Conservation (phyloP, 2,888 invertebrate species). For the Tiliacea aurago region DNA sequence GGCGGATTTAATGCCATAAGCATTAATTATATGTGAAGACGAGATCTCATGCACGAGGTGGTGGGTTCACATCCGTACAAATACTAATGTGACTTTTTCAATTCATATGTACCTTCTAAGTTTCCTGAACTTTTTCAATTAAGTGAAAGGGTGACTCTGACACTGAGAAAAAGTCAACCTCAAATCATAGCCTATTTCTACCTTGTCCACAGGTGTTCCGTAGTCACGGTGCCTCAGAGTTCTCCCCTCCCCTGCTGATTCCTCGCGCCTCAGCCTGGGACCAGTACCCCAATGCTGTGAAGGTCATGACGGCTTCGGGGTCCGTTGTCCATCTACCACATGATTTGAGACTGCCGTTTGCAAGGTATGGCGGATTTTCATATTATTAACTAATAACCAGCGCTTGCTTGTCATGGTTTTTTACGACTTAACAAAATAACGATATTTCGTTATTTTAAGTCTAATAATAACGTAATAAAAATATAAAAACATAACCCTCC, state of each 20-base stretch:
- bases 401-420: too few species aligned
- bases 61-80: too few species aligned
- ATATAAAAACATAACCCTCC: too few species aligned
- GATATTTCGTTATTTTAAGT: too few species aligned
- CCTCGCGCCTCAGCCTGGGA: constrained; percentile 93
- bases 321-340: constrained; percentile 96
- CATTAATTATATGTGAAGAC: too few species aligned
- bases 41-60: too few species aligned
- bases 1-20: too few species aligned
- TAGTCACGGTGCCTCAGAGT: constrained; percentile 94
- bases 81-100: too few species aligned
- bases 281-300: constrained; percentile 92
- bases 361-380: constrained; percentile 74
- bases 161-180: neutral
- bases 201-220: constrained; percentile 90
- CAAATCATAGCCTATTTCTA: neutral
- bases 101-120: too few species aligned
- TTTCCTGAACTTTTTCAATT: too few species aligned
- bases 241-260: constrained; percentile 95
- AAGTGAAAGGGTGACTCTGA: neutral
- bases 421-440: too few species aligned
- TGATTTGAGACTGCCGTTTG: constrained; percentile 93
- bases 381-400: neutral
- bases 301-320: constrained; percentile 96
- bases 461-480: too few species aligned